Percentiles rank a stretch among this genome's conserved stretches.
These are phyloP conservation scores for Terebella lapidaria DNA, from an alignment of 2,888 invertebrate genomes.

Conservation along the genomic window DNA sequence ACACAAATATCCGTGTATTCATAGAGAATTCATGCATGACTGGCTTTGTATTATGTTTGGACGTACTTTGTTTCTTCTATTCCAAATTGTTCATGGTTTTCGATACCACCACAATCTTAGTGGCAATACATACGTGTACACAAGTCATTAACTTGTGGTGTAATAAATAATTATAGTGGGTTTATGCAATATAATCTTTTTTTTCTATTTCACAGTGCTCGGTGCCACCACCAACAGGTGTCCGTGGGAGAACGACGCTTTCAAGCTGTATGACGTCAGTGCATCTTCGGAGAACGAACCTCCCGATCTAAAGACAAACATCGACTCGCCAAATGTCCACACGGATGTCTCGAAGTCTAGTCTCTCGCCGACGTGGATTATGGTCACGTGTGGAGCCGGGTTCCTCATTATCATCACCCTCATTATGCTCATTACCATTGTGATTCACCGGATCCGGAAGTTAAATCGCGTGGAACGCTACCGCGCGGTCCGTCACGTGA, in stretches of 20 bases:
- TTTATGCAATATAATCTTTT: neutral
- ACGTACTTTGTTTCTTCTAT: too few relatives aligned
- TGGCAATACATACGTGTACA: too few relatives aligned
- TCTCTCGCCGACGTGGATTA: constrained; percentile 5
- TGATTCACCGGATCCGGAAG: constrained; percentile 5
- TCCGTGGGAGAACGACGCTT: constrained; percentile 14
- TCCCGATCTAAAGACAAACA: too few relatives aligned
- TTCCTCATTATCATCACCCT: constrained; percentile 5
- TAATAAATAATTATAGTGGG: too few relatives aligned
- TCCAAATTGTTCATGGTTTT: too few relatives aligned
- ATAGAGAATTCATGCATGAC: too few relatives aligned
- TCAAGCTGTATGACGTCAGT: constrained; percentile 5
- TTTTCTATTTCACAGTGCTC: neutral
- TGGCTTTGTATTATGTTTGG: too few relatives aligned
- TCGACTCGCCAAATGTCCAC: neutral
- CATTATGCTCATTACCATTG: neutral
- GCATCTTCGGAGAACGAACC: neutral
- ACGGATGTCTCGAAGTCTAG: neutral
- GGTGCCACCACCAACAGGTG: constrained; percentile 10
- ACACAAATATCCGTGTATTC: too few relatives aligned
- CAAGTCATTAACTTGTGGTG: too few relatives aligned
- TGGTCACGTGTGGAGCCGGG: constrained; percentile 6
- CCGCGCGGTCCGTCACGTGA: neutral
- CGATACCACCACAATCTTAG: neutral
- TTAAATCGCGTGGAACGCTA: neutral